A percentile compares a stretch with the other conserved stretches of the same genome.
Conservation (phyloP, 2,888 invertebrate species). For the Drosophila seclusa region DNA sequence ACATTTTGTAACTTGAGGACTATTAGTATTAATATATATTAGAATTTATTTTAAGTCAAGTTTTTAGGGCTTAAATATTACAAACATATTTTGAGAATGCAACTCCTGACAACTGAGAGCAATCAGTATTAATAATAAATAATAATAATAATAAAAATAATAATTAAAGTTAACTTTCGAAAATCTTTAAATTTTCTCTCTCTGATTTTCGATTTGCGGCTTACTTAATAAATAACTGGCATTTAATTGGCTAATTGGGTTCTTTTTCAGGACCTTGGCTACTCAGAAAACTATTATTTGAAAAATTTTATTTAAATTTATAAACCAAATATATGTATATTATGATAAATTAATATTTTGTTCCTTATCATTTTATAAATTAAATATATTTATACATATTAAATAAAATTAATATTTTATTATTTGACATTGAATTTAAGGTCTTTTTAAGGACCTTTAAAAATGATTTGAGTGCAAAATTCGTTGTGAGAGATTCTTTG, state of each 20-base stretch:
- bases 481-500: fast-evolving
- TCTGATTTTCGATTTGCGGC: fast-evolving
- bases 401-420: neutral
- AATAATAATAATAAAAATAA: no score
- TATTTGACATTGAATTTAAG: neutral
- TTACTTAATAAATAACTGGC: neutral
- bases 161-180: neutral
- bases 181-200: neutral
- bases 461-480: neutral
- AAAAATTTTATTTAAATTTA: no score
- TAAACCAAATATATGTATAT: no score
- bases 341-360: no score
- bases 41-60: neutral
- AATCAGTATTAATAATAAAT: neutral
- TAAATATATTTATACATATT: no score
- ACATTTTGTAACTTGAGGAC: neutral
- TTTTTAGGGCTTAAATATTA: fast-evolving
- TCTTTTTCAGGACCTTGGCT: neutral
- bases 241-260: fast-evolving
- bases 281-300: no score
- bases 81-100: neutral
- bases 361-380: no score
- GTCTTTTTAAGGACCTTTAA: neutral
- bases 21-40: neutral
- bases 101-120: fast-evolving